Evolutionary conservation across 2,113 vertebrate species (phyloP).

Genomic region (Pelobates fuscus): DNA sequence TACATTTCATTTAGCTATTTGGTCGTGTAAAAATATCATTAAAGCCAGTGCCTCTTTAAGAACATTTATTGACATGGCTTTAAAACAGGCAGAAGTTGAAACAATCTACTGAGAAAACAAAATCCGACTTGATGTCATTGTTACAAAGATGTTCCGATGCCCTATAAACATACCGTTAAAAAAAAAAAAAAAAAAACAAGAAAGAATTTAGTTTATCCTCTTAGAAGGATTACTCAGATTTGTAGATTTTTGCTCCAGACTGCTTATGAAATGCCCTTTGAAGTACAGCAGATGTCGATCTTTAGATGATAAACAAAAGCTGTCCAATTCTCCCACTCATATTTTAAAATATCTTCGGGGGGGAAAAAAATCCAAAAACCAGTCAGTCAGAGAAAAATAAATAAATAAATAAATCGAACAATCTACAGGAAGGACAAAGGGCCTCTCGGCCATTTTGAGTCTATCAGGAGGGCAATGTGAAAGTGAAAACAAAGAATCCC

Average conservation of each 20-base stretch:
- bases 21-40: no score
- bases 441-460: neutral
- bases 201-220: conserved; percentile 39
- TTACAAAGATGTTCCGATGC: no score
- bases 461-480: neutral
- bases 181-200: no score
- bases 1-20: no score
- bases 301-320: conserved; percentile 47
- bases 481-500: conserved; percentile 34
- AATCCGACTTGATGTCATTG: no score
- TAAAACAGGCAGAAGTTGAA: no score
- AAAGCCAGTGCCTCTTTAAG: no score
- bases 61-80: no score
- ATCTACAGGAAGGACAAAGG: neutral
- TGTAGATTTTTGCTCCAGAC: conserved; percentile 51
- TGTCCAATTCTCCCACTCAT: conserved; percentile 22
- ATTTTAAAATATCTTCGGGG: neutral
- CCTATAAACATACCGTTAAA: no score
- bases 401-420: conserved; percentile 12
- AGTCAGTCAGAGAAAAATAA: neutral
- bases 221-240: conserved; percentile 54
- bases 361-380: no score
- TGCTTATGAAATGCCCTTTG: conserved; percentile 53
- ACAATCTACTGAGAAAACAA: no score
- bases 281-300: conserved; percentile 55